Base-by-base conservation (phyloP, 2,113 vertebrate genomes). In the Sylvicapra grimmia region DNA sequence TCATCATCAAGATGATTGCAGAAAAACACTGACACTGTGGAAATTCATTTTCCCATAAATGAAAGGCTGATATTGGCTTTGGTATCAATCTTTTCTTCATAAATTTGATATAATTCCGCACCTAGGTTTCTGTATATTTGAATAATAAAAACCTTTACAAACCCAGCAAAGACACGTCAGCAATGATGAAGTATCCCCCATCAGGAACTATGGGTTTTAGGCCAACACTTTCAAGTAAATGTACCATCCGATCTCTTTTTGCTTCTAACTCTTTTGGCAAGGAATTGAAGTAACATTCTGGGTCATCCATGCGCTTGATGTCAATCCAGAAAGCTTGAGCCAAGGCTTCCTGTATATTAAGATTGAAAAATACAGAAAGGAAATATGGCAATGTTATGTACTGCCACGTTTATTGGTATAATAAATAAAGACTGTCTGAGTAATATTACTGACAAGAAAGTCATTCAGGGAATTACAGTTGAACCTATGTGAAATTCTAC, bases 181-280 rank as follows among this genome's bases (percentile, higher is more conserved):
- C 99, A 2, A 99, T 98, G 98, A 99, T 99, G 94, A 99, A 99
- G 98, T 99, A 99, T 83, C 99, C 99, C 95, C 99, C 99, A 65
- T 99, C 99, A 29, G 99, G 99, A 94, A 99, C 33, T 68, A 99
- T 36, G 8, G 99, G 99, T 89, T 98, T 99, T 98, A 99, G 99
- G 47, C 99, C 99, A 10, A 98, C 99, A 51, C 98, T 99, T 84
- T 90, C 98, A 85, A 99, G 98, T 4, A 99, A 98, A 89, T 75
- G 90, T 8, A 99, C 99, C 99, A 99, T 98, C 8, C 99, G 99
- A 97, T 99, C 99, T 44, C 99, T 99, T 97, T 99, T 99, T 33
- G 61, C 98, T 98, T 99, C 98, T 68, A 99, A 99, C 93, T 99
- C 99, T 79, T 97, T 98, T 51, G 99, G 98, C 94, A 99, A 98